Evolutionary conservation across 2,113 vertebrate species (phyloP).

Genomic region (Haliaeetus leucogaster): DNA sequence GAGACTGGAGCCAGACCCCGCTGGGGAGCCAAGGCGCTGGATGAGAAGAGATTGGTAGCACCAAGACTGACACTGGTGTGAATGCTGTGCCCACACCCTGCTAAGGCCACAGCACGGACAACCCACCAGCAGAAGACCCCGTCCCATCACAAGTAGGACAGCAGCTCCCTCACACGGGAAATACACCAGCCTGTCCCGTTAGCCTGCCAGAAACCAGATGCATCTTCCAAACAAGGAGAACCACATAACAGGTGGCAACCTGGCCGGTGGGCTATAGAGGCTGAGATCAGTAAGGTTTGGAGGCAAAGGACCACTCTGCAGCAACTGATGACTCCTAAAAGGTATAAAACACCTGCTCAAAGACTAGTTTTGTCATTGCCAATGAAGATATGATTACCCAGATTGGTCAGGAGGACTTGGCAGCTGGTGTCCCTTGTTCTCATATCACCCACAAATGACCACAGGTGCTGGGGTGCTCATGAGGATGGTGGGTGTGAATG

Average conservation of each 20-base stretch:
- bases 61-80: neutral
- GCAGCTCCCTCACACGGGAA: neutral
- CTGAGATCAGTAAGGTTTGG: neutral
- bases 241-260: neutral
- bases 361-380: neutral
- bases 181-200: neutral
- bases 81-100: neutral
- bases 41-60: neutral
- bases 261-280: neutral
- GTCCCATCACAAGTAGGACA: neutral
- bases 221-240: neutral
- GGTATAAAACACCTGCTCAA: neutral
- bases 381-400: neutral
- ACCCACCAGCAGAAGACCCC: neutral
- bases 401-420: neutral
- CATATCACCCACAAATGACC: neutral
- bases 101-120: neutral
- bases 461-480: accelerated
- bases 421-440: neutral
- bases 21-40: neutral
- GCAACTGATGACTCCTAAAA: neutral
- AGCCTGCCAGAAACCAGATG: neutral
- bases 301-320: neutral
- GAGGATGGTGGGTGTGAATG: neutral
- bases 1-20: neutral